Evolutionary conservation across 2,888 invertebrate genomes (phyloP), one percentile per base, ranked within the genome.

Genomic region (Mythimna ferrago): DNA sequence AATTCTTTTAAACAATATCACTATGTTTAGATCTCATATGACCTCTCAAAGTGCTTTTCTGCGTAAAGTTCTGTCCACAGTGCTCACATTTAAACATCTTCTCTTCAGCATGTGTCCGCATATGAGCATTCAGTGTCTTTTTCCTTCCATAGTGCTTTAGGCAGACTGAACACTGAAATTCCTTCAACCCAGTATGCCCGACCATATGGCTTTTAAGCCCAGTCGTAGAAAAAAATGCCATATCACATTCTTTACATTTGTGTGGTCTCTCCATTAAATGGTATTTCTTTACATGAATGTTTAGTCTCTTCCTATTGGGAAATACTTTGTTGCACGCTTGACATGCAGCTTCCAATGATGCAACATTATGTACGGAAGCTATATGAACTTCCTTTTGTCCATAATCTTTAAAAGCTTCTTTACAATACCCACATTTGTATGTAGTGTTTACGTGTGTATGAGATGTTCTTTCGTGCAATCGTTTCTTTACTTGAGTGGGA

Each of bases 181-280:
- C 93, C 77, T 93, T 94, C 1, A 89, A 87, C 0, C 93, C 94
- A 0, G 94, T 93, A 76, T 96, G 96, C 41, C 92, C 95, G 10
- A 94, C 89, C 90, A 93, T 90, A 72, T 95, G 95, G 38, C 90
- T 90, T 65, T 92, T 92, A 51, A 94, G 81, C 21, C 89, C 90
- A 38, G 91, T 90, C 10, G 92, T 89, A 0, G 82, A 85, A 66
- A 67, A 87, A 26, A 86, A 86, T 0, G 19, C 64, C 79, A 78
- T 88, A 0, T 86, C 88, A 32, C 89, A 89, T 11, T 85, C 73
- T 0, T 78, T 51, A 51, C 89, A 89, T 35, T 77, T 81, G 19
- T 89, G 84, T 2, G 73, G 73, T 6, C 83, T 78, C 51, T 88
- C 87, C 82, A 88, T 78, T 11, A 89, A 62, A 74, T 89, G 89